Evolutionary conservation across 1,140 invertebrate species (phyloP), one percentile per base, ranked within the genome.

Genomic region (Bombus pyrosoma): DNA sequence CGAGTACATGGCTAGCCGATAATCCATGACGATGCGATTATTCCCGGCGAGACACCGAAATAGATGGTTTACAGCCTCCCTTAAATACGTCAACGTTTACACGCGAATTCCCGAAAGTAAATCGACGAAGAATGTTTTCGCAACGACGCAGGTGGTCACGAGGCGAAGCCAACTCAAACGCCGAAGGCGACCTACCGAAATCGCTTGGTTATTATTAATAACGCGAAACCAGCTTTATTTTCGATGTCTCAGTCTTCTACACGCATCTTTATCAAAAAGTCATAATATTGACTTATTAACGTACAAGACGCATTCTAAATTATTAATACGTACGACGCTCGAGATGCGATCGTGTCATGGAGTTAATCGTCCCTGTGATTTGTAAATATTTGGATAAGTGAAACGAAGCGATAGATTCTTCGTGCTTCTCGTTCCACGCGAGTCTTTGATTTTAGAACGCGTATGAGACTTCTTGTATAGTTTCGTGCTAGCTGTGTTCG

Each of bases 31-130:
- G 88, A 32, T 66, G 88, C 81, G 89, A 87, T 89, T 82, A 89
- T 90, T 86, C 89, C 77, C 72, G 83, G 79, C 83, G 76, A 78
- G 84, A 88, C 89, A 94, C 93, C 92, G 91, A 94, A 95, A 95
- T 94, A 94, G 93, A 95, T 94, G 93, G 91, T 95, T 95, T 94
- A 94, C 94, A 92, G 90, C 93, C 90, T 93, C 94, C 93, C 93
- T 95, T 94, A 95, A 94, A 95, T 93, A 94, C 93, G 93, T 94
- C 93, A 94, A 94, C 94, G 93, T 94, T 94, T 94, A 94, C 91
- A 91, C 88, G 90, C 87, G 91, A 93, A 94, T 95, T 94, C 91
- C 87, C 89, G 92, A 93, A 94, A 94, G 93, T 93, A 94, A 94
- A 94, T 94, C 93, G 93, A 94, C 91, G 93, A 87, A 91, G 93